Base-by-base conservation (phyloP, 1,140 invertebrate species). In the Macrostomum lignano region DNA sequence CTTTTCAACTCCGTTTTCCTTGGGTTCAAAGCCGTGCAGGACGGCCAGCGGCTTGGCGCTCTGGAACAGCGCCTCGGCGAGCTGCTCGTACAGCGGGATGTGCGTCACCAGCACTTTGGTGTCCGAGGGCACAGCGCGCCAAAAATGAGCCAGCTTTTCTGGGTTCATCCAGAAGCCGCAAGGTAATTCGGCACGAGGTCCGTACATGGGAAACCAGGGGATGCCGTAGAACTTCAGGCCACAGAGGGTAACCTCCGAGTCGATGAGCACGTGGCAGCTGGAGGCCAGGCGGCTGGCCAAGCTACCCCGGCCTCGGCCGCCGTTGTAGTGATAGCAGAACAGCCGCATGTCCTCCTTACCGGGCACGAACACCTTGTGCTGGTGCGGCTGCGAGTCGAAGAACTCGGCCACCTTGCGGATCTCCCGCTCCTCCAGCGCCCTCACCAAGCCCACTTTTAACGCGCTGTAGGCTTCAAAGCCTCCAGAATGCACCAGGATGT, bases 61-160 rank as follows among this genome's bases (percentile, higher is more conserved):
- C n/a, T n/a, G n/a, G n/a, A n/a, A n/a, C n/a, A n/a, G n/a, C n/a
- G n/a, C n/a, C n/a, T n/a, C n/a, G n/a, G n/a, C n/a, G n/a, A n/a
- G n/a, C n/a, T n/a, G n/a, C n/a, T n/a, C n/a, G n/a, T n/a, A n/a
- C n/a, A 45, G 46, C 9, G 46, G 46, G 17, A 39, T 39, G 37
- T 46, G 46, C 7, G 46, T 48, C 10, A 48, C 37, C 6, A 48
- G 28, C 11, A 48, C 41, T 33, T 48, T 41, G 7, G 42, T 48
- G 15, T 40, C 40, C 1, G 35, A 25, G 5, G 44, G 42, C 20
- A 48, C 40, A n/a, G 31, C 34, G 11, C 35, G 22, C 46, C 46
- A 48, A n/a, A 36, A 31, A 5, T 41, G 33, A 26, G 39, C 38
- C 2, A 48, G 38, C 25, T 37, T 36, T 4, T 36, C 25, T 7